These are phyloP conservation scores for Chelidonichthys spinosus DNA, from an alignment of 2,797 vertebrate species.

Conservation along the genomic window DNA sequence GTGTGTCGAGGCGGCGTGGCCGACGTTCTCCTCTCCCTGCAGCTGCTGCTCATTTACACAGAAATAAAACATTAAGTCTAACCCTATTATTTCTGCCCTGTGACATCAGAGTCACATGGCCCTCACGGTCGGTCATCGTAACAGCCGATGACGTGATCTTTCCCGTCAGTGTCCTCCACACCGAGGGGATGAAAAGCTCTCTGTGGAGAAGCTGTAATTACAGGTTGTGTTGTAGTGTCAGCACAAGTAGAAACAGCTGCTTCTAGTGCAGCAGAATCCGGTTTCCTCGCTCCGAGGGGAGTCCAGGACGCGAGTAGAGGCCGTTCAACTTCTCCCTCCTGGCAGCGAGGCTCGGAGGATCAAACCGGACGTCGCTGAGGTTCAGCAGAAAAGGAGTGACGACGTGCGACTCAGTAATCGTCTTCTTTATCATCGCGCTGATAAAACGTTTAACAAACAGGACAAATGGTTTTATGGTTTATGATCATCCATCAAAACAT, in stretches of 20 bases:
- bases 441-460: slow-evolving; percentile 7
- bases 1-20: not conserved
- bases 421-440: slow-evolving; percentile 20
- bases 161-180: slow-evolving; percentile 29
- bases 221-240: slow-evolving; percentile 50
- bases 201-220: slow-evolving; percentile 58
- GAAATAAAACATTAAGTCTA: not conserved
- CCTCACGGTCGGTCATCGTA: slow-evolving; percentile 7
- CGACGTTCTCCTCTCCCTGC: slow-evolving; percentile 1
- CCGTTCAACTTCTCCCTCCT: slow-evolving; percentile 6
- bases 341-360: slow-evolving; percentile 27
- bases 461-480: too few species aligned
- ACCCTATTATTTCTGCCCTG: not conserved
- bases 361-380: slow-evolving; percentile 4
- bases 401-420: slow-evolving; percentile 17
- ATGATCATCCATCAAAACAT: too few species aligned
- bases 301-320: slow-evolving; percentile 41
- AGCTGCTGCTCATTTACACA: not conserved
- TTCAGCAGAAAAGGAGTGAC: not conserved
- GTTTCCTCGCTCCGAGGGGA: slow-evolving; percentile 50
- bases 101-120: not conserved
- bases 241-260: slow-evolving; percentile 73
- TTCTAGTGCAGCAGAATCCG: slow-evolving; percentile 60
- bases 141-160: slow-evolving; percentile 28
- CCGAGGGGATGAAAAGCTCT: slow-evolving; percentile 8